Conservation (phyloP, 2,113 vertebrate species). For the Odontesthes bonariensis region DNA sequence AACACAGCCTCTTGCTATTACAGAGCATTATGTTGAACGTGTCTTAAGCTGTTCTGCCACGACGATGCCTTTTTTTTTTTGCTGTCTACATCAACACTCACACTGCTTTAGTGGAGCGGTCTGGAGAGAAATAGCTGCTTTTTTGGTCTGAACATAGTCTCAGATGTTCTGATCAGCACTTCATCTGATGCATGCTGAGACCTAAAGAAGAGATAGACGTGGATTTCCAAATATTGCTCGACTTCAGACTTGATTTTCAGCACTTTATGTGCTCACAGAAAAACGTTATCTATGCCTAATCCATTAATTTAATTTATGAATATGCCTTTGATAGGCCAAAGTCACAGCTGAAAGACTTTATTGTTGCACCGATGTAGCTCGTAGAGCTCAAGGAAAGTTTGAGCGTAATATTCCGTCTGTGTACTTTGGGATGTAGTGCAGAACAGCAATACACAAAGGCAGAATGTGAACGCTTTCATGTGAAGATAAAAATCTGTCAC, state of each 20-base stretch:
- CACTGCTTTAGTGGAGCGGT: neutral
- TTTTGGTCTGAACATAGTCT: neutral
- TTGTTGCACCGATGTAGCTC: neutral
- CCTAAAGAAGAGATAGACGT: neutral
- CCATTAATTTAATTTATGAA: neutral
- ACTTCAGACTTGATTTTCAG: neutral
- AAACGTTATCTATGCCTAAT: neutral
- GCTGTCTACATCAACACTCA: neutral
- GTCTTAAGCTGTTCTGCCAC: neutral
- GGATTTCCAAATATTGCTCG: neutral
- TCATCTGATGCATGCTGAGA: neutral
- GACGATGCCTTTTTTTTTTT: neutral
- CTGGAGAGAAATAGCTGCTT: neutral
- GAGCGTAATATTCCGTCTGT: neutral
- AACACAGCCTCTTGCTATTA: neutral
- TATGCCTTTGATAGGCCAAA: neutral
- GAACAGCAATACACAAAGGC: slow-evolving; percentile 6
- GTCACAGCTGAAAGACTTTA: neutral
- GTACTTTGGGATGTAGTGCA: neutral
- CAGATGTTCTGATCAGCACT: neutral
- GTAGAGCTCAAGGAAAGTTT: neutral
- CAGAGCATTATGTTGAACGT: neutral
- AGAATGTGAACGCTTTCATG: slow-evolving; percentile 1
- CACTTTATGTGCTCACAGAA: neutral
- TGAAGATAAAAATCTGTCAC: slow-evolving; percentile 31